These are phyloP conservation scores for Phlogophora meticulosa DNA, from an alignment of 2,888 invertebrate genomes.

Conservation along the genomic window DNA sequence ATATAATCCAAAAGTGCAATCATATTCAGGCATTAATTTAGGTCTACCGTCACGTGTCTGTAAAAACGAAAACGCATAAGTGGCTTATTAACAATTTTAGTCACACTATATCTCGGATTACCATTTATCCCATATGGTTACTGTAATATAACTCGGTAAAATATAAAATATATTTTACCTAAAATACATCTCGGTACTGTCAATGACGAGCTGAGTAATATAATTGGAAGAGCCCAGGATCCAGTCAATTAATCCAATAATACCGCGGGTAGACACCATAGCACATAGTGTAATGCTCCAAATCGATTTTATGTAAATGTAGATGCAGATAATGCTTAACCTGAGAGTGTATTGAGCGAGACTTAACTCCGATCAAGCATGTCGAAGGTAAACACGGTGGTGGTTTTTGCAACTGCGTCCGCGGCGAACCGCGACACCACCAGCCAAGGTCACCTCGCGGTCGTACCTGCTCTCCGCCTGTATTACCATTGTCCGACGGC, in stretches of 20 bases:
- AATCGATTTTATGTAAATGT: conserved; percentile 42
- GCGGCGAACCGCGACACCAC: conserved; percentile 82
- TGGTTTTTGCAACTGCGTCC: conserved; percentile 79
- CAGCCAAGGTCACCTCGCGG: conserved; percentile 80
- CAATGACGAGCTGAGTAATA: background rate
- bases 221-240: conserved; percentile 6
- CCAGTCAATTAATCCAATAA: background rate
- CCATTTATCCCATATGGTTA: background rate
- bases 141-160: no score
- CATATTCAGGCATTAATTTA: no score
- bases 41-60: no score
- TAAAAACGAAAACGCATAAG: no score
- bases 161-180: no score
- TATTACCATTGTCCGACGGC: conserved; percentile 75
- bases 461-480: conserved; percentile 79
- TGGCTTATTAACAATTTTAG: background rate
- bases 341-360: conserved; percentile 58
- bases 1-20: no score
- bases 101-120: background rate
- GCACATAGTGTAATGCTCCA: conserved; percentile 15
- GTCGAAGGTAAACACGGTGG: conserved; percentile 76
- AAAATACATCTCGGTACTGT: no score
- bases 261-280: background rate
- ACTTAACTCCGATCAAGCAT: conserved; percentile 74
- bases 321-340: conserved; percentile 42